phyloP scores from a whole-genome alignment of 2,113 vertebrate species.

The Elephas maximus region DNA sequence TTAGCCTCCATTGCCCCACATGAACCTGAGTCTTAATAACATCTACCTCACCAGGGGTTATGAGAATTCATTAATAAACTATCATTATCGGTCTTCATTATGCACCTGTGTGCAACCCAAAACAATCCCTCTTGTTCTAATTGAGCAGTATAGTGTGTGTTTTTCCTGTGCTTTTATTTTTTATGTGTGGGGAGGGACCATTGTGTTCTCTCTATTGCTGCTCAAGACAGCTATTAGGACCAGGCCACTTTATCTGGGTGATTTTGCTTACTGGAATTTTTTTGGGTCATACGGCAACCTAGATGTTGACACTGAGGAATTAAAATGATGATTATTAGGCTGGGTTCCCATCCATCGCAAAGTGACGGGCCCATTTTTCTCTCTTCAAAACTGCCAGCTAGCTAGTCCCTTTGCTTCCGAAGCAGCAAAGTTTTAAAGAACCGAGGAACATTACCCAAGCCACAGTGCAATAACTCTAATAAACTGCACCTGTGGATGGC shows the following conservation, averaged over 20 bases:
- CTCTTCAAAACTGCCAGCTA: slow-evolving; percentile 83
- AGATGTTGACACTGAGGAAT: slow-evolving; percentile 85
- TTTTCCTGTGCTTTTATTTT: slow-evolving; percentile 75
- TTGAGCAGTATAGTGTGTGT: slow-evolving; percentile 70
- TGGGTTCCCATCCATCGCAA: slow-evolving; percentile 74
- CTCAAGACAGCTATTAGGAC: slow-evolving; percentile 55
- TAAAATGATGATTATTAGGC: slow-evolving; percentile 86
- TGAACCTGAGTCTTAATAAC: slow-evolving; percentile 75
- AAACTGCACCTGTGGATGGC: slow-evolving; percentile 89
- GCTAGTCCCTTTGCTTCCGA: slow-evolving; percentile 80
- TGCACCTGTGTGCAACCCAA: slow-evolving; percentile 67
- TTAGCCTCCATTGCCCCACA: slow-evolving; percentile 66
- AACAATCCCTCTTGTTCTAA: slow-evolving; percentile 84
- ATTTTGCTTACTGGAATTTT: slow-evolving; percentile 77
- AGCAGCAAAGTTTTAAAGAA: slow-evolving; percentile 87
- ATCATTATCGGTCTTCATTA: slow-evolving; percentile 83
- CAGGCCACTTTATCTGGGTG: slow-evolving; percentile 58
- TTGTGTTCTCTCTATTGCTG: slow-evolving; percentile 55
- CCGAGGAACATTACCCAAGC: slow-evolving; percentile 84
- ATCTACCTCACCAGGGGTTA: slow-evolving; percentile 71
- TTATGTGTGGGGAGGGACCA: slow-evolving; percentile 71
- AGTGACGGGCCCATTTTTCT: slow-evolving; percentile 81
- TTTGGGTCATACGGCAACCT: slow-evolving; percentile 73
- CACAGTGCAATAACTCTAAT: slow-evolving; percentile 90
- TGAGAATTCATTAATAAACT: slow-evolving; percentile 83